A percentile compares a stretch with the other conserved stretches of the same genome.
Conservation (phyloP, 2,888 invertebrate genomes). For the Meloe dianella region DNA sequence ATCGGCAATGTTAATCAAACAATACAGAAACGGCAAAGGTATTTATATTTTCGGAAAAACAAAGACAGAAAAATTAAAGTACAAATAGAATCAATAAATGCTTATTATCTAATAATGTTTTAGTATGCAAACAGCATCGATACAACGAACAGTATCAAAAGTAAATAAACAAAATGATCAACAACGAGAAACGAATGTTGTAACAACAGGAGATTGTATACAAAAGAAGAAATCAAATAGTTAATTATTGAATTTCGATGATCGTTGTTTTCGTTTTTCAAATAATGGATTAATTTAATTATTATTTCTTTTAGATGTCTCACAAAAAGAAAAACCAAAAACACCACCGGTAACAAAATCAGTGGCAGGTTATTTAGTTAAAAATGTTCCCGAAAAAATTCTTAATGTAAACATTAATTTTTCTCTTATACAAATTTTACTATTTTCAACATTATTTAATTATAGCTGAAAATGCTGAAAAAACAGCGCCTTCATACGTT, state of each 20-base stretch:
- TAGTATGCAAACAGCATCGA: constrained; percentile 26
- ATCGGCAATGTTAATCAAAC: neutral
- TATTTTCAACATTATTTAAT: constrained; percentile 2
- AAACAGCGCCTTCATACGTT: neutral
- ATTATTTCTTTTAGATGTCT: constrained; percentile 17
- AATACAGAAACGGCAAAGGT: neutral
- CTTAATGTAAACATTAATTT: constrained; percentile 17
- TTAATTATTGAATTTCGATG: neutral
- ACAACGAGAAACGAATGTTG: constrained; percentile 14
- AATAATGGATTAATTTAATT: neutral
- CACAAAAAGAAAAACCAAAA: neutral
- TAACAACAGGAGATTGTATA: constrained; percentile 19
- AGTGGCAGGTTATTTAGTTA: constrained; percentile 55
- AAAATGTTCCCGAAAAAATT: constrained; percentile 42
- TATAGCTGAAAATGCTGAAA: neutral
- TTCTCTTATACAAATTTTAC: neutral
- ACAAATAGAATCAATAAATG: neutral
- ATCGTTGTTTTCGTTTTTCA: no score
- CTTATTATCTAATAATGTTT: constrained; percentile 18
- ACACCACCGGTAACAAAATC: constrained; percentile 43
- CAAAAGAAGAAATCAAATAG: constrained; percentile 7
- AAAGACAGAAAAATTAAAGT: no score
- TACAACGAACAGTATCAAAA: constrained; percentile 13
- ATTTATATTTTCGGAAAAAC: neutral
- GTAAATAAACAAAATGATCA: constrained; percentile 21